phyloP scores from a whole-genome alignment of 1,140 invertebrate genomes.

The Vanessa tameamea region DNA sequence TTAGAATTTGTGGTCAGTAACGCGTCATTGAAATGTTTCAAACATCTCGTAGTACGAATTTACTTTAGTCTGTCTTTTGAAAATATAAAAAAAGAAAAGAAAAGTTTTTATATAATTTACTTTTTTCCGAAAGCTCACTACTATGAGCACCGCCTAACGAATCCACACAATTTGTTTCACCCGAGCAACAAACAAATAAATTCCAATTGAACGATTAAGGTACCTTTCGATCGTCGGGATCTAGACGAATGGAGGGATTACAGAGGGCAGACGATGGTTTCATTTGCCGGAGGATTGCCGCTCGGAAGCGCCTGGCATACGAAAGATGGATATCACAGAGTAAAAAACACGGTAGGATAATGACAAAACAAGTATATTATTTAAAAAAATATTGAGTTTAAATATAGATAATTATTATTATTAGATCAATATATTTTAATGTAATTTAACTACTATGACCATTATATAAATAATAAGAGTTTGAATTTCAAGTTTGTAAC shows the following conservation, averaged over 20 bases:
- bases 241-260: conserved; percentile 65
- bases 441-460: no score
- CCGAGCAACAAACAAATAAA: conserved; percentile 60
- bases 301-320: conserved; percentile 49
- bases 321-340: conserved; percentile 36
- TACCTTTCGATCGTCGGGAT: conserved; percentile 56
- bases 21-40: no score
- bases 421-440: no score
- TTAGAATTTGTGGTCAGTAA: no score
- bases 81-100: no score
- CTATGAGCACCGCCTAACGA: not conserved
- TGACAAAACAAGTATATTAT: not conserved
- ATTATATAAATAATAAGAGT: no score
- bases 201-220: conserved; percentile 70
- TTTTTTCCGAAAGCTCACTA: not conserved
- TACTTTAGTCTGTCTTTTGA: no score
- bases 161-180: conserved; percentile 51
- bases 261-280: conserved; percentile 44
- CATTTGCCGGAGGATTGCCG: conserved; percentile 49
- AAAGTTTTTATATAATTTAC: no score
- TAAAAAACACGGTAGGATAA: conserved; percentile 12
- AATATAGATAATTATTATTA: no score
- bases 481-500: no score
- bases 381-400: not conserved
- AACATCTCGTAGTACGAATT: no score